Base-by-base conservation (phyloP, 2,113 vertebrate genomes). In the Periophthalmus modestus region DNA sequence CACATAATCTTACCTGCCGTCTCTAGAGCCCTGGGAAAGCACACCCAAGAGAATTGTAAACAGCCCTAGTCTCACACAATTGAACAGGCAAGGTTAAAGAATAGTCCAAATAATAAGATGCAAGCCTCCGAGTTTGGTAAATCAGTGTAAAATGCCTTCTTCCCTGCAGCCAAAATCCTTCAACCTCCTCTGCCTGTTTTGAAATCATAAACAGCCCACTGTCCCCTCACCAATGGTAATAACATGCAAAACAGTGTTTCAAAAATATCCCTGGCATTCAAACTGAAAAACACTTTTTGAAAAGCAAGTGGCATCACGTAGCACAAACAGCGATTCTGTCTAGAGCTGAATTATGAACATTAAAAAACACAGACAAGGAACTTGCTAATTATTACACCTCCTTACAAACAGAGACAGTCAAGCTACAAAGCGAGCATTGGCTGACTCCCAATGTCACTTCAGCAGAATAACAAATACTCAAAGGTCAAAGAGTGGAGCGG, bases 21-120 rank as follows among this genome's bases (percentile, higher is more conserved):
- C 72, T 63, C 75, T 78, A 77, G 57, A 72, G 54, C 68, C 74
- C 65, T 84, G 82, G 74, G 87, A 90, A 93, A 89, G 75, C 28
- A 73, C 82, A 71, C 73, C 66, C 71, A 68, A 52, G 73, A 71
- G 80, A 86, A 72, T 89, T 79, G 66, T 89, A 89, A 93, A 90
- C 85, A 85, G 52, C 50, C 72, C 68, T 67, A 79, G 91, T 90
- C 88, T 91, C 91, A 90, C 89, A 89, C 92, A 90, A 89, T 89
- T 92, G 91, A 93, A 86, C 89, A 89, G 86, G 73, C 55, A 82
- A 79, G 86, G 93, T 94, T 94, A 94, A 94, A 93, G 85, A 91
- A 92, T 93, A 93, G 89, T 90, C 86, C 82, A 85, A 90, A 91
- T 93, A 93, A 92, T 93, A 89, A 91, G 85, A 92, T 92, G 92